These are phyloP conservation scores for Zoanthus sansibaricus DNA, from an alignment of 92 coral and sea anemone genomes.

Conservation along the genomic window DNA sequence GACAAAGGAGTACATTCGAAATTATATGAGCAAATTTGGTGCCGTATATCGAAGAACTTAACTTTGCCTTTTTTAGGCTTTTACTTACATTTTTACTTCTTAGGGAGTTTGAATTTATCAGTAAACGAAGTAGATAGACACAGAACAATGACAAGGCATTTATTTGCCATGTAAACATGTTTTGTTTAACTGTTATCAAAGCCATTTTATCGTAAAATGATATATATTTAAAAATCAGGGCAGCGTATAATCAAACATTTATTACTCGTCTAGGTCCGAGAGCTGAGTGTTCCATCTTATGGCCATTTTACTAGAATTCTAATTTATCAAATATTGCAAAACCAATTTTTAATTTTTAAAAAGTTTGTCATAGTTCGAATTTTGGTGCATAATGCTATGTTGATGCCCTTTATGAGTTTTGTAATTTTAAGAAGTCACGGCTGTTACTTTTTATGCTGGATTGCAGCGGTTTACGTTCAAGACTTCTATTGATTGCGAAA, in stretches of 20 bases:
- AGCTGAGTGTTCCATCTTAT: background rate
- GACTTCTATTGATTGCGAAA: background rate
- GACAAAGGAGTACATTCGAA: constrained; percentile 91
- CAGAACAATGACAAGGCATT: background rate
- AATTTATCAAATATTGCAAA: background rate
- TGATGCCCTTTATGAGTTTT: background rate
- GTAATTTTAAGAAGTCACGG: constrained; percentile 14
- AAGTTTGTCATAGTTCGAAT: background rate
- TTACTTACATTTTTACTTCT: constrained; percentile 55
- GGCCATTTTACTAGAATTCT: background rate
- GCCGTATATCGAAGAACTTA: constrained; percentile 84
- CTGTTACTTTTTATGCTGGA: background rate
- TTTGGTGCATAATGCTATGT: background rate
- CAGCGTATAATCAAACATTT: background rate
- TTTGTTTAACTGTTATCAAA: background rate
- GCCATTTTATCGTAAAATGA: background rate
- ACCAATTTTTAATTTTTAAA: background rate
- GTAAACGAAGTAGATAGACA: constrained; percentile 10
- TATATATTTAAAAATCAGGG: background rate
- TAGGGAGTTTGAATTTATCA: constrained; percentile 29
- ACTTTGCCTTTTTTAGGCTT: constrained; percentile 29
- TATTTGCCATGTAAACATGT: background rate
- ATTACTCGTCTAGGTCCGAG: background rate
- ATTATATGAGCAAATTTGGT: constrained; percentile 92
- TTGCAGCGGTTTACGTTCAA: background rate